Evolutionary conservation across 2,113 vertebrate genomes (phyloP), one percentile per base, ranked within the genome.

Genomic region (Xiphophorus couchianus): DNA sequence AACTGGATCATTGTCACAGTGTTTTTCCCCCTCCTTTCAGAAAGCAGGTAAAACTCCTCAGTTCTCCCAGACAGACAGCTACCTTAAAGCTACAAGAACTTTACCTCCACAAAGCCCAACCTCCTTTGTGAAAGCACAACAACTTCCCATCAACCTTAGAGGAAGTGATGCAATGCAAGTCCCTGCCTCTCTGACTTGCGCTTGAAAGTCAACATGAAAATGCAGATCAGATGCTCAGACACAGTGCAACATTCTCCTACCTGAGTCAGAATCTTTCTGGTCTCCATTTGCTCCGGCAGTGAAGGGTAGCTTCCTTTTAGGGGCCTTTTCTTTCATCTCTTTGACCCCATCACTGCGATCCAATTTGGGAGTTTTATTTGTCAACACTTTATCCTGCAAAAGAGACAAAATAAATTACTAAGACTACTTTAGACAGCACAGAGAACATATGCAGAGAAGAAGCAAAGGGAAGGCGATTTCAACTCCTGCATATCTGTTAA

Each of bases 231-330:
- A 69, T 7, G 12, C 17, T 30, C 19, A 60, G 42, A 73, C 29
- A 8, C 31, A 30, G 25, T 17, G 3, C 6, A 62, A 58, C n/a
- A 10, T 11, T 35, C 31, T 71, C 85, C 87, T 88, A 99, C 97
- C 98, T 86, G 97, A 96, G 90, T 99, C 98, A 22, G 98, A 99
- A 95, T 99, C 97, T 92, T 99, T 99, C 93, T 98, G 98, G 95
- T 99, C 97, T 95, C 98, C 97, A 98, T 99, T 98, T 93, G 98
- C 96, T 93, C 98, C 97, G 66, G 96, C 95, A 67, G 97, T 97
- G 92, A 99, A 99, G 93, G 98, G 98, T 89, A 99, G 93, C 91
- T 99, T 99, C 93, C 98, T 95, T 87, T 99, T 99, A 79, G 97
- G 94, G 67, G 95, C 94, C 84, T 97, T 96, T 93, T 99, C 98